A percentile compares a stretch with the other conserved stretches of the same genome.
phyloP scores from a whole-genome alignment of 1,140 invertebrate genomes.

The Drosophila eugracilis region DNA sequence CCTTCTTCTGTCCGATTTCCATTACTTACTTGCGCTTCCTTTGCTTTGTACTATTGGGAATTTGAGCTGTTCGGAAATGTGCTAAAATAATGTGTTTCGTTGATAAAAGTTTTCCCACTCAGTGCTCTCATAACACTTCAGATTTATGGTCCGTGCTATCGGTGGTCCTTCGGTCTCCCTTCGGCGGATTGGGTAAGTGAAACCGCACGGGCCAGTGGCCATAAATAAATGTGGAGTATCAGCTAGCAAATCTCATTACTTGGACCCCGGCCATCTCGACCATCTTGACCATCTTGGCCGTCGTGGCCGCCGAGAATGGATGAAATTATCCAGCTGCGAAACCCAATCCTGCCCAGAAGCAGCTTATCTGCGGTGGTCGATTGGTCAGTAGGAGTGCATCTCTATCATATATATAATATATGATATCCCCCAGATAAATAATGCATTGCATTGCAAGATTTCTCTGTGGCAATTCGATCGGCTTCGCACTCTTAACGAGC shows the following conservation, averaged over 20 bases:
- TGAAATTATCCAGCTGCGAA: conserved; percentile 18
- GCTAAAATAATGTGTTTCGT: conserved; percentile 44
- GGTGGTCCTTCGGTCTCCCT: conserved; percentile 14
- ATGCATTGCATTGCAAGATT: conserved; percentile 51
- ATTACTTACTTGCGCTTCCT: conserved; percentile 5
- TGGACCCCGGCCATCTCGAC: conserved; percentile 21
- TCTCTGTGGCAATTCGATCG: conserved; percentile 37
- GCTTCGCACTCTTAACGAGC: conserved; percentile 30
- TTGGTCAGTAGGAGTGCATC: conserved; percentile 19
- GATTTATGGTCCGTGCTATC: conserved; percentile 51
- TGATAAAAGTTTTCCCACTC: conserved; percentile 51
- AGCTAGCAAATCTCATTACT: conserved; percentile 71
- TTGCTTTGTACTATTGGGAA: conserved; percentile 23
- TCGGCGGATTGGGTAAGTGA: conserved; percentile 34
- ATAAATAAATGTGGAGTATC: conserved; percentile 64
- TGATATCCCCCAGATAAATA: conserved; percentile 59
- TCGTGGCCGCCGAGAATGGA: conserved; percentile 1
- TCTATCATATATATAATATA: not conserved
- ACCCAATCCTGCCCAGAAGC: conserved; percentile 23
- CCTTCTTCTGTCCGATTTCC: conserved; percentile 2
- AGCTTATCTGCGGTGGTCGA: conserved; percentile 20
- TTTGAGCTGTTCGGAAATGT: conserved; percentile 23
- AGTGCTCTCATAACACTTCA: conserved; percentile 47
- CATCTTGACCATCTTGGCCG: too few relatives aligned
- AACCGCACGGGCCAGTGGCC: conserved; percentile 44